Percentiles rank a stretch among this genome's conserved stretches.
Conservation (phyloP, 2,113 vertebrate species). For the Ctenomys sociabilis region DNA sequence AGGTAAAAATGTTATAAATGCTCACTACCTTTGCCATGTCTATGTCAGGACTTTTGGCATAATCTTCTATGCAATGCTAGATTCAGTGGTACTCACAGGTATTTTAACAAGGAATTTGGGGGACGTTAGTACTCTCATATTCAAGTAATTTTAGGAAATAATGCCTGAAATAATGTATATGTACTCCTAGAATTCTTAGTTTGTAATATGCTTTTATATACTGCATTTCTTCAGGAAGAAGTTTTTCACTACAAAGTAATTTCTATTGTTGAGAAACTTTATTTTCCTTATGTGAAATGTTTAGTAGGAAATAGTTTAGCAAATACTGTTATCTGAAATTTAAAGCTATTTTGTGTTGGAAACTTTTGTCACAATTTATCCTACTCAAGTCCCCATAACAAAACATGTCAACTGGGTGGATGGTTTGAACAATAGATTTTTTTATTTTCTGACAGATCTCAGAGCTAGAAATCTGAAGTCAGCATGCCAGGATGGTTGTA, state of each 20-base stretch:
- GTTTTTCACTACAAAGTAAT: neutral
- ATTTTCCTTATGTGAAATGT: neutral
- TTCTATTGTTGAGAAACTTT: conserved; percentile 18
- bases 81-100: neutral
- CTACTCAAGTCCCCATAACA: neutral
- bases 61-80: neutral
- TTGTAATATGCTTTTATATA: conserved; percentile 22
- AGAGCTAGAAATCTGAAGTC: neutral
- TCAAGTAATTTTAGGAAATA: conserved; percentile 44
- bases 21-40: neutral
- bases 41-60: neutral
- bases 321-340: conserved; percentile 1
- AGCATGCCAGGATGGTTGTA: neutral
- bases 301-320: neutral
- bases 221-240: neutral
- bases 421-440: neutral
- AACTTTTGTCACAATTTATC: neutral
- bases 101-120: neutral
- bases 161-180: conserved; percentile 19
- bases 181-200: neutral
- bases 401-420: neutral
- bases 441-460: neutral
- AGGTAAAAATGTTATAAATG: neutral
- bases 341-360: neutral
- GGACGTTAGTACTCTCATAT: neutral